phyloP scores from a whole-genome alignment of 2,797 vertebrate genomes.

The Acomys russatus region DNA sequence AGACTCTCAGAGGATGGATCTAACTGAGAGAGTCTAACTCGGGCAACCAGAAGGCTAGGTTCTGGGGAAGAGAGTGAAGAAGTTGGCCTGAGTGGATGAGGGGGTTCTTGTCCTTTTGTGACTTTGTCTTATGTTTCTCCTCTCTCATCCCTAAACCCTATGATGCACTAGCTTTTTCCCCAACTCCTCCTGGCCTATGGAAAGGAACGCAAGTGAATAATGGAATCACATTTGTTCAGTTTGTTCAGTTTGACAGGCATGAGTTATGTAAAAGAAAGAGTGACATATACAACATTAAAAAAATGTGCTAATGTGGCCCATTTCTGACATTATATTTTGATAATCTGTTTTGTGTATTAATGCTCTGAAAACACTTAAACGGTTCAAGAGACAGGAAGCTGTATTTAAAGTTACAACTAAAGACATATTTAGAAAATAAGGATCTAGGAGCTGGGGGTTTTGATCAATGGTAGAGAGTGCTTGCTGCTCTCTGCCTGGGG shows the following conservation, averaged over 20 bases:
- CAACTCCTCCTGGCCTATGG: background rate
- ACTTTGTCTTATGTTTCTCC: background rate
- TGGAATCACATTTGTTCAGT: constrained; percentile 2
- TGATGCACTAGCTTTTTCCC: background rate
- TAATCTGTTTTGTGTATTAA: background rate
- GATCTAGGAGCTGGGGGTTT: background rate
- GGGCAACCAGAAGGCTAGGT: background rate
- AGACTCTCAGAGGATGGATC: background rate
- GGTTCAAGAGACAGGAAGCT: constrained; percentile 28
- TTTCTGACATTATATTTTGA: background rate
- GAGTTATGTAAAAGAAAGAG: background rate
- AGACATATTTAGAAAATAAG: constrained; percentile 35
- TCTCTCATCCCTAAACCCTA: background rate
- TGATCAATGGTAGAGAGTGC: background rate
- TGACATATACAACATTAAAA: background rate
- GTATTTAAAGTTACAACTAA: background rate
- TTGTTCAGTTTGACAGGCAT: background rate
- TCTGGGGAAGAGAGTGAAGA: background rate
- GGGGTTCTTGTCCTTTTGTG: background rate
- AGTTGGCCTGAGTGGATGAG: background rate
- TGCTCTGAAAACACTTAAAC: constrained; percentile 17
- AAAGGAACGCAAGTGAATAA: constrained; percentile 8
- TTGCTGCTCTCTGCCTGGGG: background rate
- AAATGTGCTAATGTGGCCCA: background rate
- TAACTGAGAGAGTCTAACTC: background rate